phyloP scores from a whole-genome alignment of 2,797 vertebrate species.

The Ptychadena robeensis region DNA sequence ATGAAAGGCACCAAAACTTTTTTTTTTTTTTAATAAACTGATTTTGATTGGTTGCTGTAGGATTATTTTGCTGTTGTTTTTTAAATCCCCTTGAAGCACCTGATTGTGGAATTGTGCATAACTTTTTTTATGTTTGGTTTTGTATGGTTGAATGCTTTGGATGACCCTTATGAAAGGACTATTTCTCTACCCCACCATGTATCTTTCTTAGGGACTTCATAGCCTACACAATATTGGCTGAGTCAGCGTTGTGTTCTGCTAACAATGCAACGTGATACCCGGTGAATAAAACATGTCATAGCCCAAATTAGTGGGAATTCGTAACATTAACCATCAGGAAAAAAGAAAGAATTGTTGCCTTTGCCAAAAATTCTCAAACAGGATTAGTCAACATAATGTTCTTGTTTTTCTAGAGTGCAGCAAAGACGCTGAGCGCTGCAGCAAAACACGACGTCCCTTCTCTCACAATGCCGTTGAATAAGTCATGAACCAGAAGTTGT shows the following conservation, averaged over 20 bases:
- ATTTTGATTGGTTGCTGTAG: background rate
- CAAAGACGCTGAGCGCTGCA: background rate
- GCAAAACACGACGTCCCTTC: conserved; percentile 17
- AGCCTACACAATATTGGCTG: conserved; percentile 41
- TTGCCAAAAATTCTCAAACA: conserved; percentile 42
- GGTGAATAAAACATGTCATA: conserved; percentile 49
- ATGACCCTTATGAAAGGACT: background rate
- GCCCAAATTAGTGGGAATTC: conserved; percentile 24
- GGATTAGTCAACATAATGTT: conserved; percentile 49
- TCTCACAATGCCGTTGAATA: conserved; percentile 24
- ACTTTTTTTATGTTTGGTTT: background rate
- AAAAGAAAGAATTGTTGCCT: conserved; percentile 18
- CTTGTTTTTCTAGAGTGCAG: conserved; percentile 29
- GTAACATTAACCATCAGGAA: conserved; percentile 36
- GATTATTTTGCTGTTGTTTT: background rate
- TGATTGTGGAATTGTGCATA: too few species aligned
- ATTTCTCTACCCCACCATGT: conserved; percentile 6
- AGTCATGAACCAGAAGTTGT: background rate
- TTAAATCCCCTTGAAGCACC: too few species aligned
- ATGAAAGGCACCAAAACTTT: background rate
- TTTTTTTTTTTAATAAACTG: background rate
- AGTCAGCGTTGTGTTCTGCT: conserved; percentile 51
- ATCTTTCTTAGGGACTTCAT: conserved; percentile 31
- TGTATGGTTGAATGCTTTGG: background rate
- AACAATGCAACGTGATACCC: conserved; percentile 51